These are phyloP conservation scores for Nannoperca australis DNA, from an alignment of 2,797 vertebrate genomes.

Conservation along the genomic window DNA sequence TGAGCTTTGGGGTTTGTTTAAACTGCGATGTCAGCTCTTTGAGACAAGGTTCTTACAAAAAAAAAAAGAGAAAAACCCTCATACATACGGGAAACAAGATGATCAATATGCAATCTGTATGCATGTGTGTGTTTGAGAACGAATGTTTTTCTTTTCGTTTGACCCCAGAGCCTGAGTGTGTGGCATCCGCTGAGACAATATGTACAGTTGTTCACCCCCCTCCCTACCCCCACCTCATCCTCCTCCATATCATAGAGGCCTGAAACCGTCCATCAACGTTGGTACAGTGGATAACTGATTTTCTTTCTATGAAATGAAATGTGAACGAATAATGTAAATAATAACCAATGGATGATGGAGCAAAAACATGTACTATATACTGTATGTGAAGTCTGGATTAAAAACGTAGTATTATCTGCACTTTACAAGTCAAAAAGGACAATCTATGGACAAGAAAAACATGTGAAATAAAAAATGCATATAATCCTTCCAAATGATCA, in stretches of 20 bases:
- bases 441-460: conserved; percentile 81
- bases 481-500: conserved; percentile 83
- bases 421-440: conserved; percentile 85
- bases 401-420: conserved; percentile 84
- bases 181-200: conserved; percentile 68
- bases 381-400: conserved; percentile 81
- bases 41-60: conserved; percentile 28
- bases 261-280: conserved; percentile 75
- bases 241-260: conserved; percentile 71
- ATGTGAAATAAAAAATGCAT: conserved; percentile 73
- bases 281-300: conserved; percentile 78
- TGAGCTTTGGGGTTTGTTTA: conserved; percentile 51
- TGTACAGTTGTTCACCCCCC: conserved; percentile 66
- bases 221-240: background rate
- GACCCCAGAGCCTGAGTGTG: conserved; percentile 66
- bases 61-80: conserved; percentile 1
- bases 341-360: conserved; percentile 67
- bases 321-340: conserved; percentile 79
- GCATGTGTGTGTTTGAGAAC: conserved; percentile 71
- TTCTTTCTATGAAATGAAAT: conserved; percentile 86
- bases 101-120: conserved; percentile 81
- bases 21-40: conserved; percentile 59
- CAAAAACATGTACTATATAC: conserved; percentile 77
- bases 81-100: conserved; percentile 55
- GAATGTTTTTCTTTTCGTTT: conserved; percentile 43